Evolutionary conservation across 92 coral and sea anemone genomes (phyloP).

Genomic region (Parazoanthus swiftii): DNA sequence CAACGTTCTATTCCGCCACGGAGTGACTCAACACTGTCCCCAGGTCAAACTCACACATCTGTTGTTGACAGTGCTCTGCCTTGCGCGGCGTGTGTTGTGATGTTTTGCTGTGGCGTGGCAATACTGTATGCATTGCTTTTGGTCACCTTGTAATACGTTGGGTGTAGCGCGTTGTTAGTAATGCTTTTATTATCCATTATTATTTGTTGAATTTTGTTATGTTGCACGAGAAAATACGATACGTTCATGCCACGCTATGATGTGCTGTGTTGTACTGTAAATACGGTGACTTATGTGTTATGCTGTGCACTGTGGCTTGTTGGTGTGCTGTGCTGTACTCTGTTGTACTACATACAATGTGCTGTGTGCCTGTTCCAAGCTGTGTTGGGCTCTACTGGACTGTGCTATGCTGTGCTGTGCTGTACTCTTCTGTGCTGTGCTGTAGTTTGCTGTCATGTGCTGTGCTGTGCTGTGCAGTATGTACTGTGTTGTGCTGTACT

Average conservation of each 20-base stretch:
- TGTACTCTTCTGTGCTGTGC: background rate
- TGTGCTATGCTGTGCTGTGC: background rate
- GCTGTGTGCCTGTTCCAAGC: background rate
- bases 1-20: conserved; percentile 84
- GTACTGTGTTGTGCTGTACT: background rate
- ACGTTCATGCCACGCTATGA: background rate
- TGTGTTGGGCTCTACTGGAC: background rate
- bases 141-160: background rate
- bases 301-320: background rate
- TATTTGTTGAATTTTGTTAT: too few species aligned
- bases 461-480: background rate
- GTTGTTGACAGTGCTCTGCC: background rate
- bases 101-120: background rate
- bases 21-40: conserved; percentile 75
- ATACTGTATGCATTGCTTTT: background rate
- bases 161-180: background rate
- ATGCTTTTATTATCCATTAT: background rate
- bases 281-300: too few species aligned
- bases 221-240: background rate
- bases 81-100: background rate
- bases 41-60: conserved; percentile 55
- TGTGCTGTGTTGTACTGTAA: background rate
- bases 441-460: background rate
- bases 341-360: background rate
- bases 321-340: background rate